Evolutionary conservation across 2,113 vertebrate genomes (phyloP).

Genomic region (Lates calcarifer): DNA sequence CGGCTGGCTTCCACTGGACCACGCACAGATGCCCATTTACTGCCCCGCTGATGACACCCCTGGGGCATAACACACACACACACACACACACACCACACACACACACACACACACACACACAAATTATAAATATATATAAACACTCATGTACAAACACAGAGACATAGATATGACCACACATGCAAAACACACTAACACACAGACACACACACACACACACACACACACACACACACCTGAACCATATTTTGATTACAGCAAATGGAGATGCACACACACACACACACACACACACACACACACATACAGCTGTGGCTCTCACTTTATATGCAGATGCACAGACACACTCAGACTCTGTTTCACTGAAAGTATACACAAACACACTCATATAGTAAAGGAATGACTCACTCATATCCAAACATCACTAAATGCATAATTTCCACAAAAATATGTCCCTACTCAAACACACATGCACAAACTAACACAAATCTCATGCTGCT

Average conservation of each 20-base stretch:
- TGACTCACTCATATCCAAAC: constrained; percentile 58
- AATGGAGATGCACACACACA: constrained; percentile 14
- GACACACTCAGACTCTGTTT: constrained; percentile 6
- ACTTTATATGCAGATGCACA: constrained; percentile 25
- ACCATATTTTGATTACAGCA: constrained; percentile 34
- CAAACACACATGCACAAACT: constrained; percentile 32
- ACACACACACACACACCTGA: constrained; percentile 63
- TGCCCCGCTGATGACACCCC: constrained; percentile 85
- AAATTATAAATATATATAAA: constrained; percentile 14
- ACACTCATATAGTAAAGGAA: constrained; percentile 27
- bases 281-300: constrained; percentile 29
- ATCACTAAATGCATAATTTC: constrained; percentile 60
- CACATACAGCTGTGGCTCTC: constrained; percentile 44
- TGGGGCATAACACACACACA: constrained; percentile 65
- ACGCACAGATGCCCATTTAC: constrained; percentile 87
- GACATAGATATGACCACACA: constrained; percentile 22
- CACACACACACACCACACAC: constrained; percentile 40
- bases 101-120: too few relatives aligned
- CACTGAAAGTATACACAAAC: neutral
- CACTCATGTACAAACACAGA: constrained; percentile 45
- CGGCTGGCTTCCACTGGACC: constrained; percentile 82
- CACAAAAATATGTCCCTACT: constrained; percentile 43
- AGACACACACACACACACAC: too few relatives aligned
- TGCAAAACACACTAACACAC: neutral
- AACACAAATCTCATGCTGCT: constrained; percentile 67